A percentile compares a stretch with the other conserved stretches of the same genome.
phyloP scores from a whole-genome alignment of 2,113 vertebrate species.

The Todiramphus saurophagus region DNA sequence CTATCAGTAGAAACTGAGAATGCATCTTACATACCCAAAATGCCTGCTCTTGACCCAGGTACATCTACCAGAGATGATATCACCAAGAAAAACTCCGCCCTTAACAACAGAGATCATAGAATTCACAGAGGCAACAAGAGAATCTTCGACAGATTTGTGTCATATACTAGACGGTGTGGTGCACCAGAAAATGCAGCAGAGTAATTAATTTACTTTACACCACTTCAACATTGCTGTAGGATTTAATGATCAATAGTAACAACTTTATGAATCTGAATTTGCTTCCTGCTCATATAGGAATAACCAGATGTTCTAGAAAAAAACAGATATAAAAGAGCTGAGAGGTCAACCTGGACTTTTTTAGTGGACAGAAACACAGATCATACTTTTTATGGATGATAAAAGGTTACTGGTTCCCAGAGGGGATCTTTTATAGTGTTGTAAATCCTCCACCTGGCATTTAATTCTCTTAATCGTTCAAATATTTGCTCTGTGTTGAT shows the following conservation, averaged over 20 bases:
- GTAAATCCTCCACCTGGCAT: slow-evolving; percentile 28
- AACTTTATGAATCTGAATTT: not conserved
- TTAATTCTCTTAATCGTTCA: slow-evolving; percentile 23
- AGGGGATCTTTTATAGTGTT: not conserved
- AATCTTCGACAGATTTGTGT: not conserved
- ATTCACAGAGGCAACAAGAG: not conserved
- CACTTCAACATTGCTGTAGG: not conserved
- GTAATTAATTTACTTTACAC: not conserved
- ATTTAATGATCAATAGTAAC: not conserved
- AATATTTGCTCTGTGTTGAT: slow-evolving; percentile 3
- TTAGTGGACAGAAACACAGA: not conserved
- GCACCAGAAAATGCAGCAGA: not conserved
- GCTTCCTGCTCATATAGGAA: not conserved
- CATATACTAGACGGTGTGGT: not conserved
- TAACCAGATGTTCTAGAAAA: not conserved
- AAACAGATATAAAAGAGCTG: not conserved
- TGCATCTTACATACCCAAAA: no score
- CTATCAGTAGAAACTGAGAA: not conserved
- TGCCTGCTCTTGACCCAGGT: not conserved
- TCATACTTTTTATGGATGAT: not conserved
- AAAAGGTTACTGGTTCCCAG: not conserved
- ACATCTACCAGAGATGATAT: not conserved
- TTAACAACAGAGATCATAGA: not conserved
- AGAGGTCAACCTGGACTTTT: not conserved
- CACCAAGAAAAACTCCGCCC: not conserved